Evolutionary conservation across 2,888 invertebrate species (phyloP).

Genomic region (Meandrusa payeni): DNA sequence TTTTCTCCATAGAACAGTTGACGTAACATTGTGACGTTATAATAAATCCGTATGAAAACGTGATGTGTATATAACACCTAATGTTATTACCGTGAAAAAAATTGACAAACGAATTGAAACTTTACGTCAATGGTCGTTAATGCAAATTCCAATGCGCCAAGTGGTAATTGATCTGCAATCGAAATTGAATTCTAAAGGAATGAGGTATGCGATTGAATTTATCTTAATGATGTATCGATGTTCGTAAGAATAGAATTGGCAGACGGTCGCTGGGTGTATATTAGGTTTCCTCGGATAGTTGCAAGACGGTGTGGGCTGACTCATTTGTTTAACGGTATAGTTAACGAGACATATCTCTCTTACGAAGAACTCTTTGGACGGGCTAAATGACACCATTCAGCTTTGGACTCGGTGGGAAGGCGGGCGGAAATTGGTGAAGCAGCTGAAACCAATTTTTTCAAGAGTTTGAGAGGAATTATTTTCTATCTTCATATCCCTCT

Average conservation of each 20-base stretch:
- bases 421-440: no score
- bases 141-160: constrained; percentile 17
- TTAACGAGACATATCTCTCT: constrained; percentile 40
- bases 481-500: no score
- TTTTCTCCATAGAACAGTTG: no score
- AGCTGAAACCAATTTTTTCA: no score
- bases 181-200: constrained; percentile 23
- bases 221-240: constrained; percentile 29
- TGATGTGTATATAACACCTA: constrained; percentile 40
- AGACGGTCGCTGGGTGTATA: constrained; percentile 47
- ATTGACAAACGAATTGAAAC: constrained; percentile 15
- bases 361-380: constrained; percentile 1
- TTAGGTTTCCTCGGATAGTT: constrained; percentile 56
- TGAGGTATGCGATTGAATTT: constrained; percentile 25
- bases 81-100: constrained; percentile 24
- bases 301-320: constrained; percentile 44
- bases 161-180: constrained; percentile 5
- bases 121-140: neutral
- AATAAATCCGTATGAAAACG: constrained; percentile 40
- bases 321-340: constrained; percentile 51
- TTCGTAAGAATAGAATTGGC: constrained; percentile 69
- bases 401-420: no score
- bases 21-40: constrained; percentile 24
- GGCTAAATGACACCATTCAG: no score
- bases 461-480: no score